Evolutionary conservation across 2,888 invertebrate species (phyloP).

Genomic region (Archips xylosteana): DNA sequence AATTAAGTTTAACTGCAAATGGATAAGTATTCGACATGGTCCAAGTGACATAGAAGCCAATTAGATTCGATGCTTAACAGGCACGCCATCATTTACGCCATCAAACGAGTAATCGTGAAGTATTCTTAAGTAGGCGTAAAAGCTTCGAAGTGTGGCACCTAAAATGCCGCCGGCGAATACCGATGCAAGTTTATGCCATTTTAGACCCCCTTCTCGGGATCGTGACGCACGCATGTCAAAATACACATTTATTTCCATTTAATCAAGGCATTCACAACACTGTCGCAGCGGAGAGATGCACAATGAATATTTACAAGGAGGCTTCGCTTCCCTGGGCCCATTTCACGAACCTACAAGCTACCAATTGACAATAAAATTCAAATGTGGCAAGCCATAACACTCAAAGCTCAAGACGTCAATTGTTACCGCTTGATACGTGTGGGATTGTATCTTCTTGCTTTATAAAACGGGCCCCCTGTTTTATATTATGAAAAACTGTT

Average conservation of each 20-base stretch:
- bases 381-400: not conserved
- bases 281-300: conserved; percentile 64
- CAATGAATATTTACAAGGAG: conserved; percentile 77
- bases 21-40: not conserved
- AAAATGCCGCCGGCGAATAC: conserved; percentile 19
- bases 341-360: not conserved
- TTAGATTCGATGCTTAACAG: not conserved
- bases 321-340: conserved; percentile 65
- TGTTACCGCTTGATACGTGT: not conserved
- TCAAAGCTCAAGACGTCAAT: not conserved
- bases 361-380: too few species aligned
- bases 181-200: conserved; percentile 23
- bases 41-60: not conserved
- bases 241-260: conserved; percentile 67
- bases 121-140: not conserved
- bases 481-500: conserved; percentile 84
- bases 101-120: not conserved
- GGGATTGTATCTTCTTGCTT: not conserved
- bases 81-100: not conserved
- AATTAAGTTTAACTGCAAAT: not conserved
- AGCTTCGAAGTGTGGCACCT: conserved; percentile 6
- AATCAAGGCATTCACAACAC: conserved; percentile 73
- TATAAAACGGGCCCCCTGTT: conserved; percentile 48
- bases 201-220: conserved; percentile 13
- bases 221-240: conserved; percentile 57